Base-by-base conservation (phyloP, 1,140 invertebrate species). In the Rhynchophorus ferrugineus region DNA sequence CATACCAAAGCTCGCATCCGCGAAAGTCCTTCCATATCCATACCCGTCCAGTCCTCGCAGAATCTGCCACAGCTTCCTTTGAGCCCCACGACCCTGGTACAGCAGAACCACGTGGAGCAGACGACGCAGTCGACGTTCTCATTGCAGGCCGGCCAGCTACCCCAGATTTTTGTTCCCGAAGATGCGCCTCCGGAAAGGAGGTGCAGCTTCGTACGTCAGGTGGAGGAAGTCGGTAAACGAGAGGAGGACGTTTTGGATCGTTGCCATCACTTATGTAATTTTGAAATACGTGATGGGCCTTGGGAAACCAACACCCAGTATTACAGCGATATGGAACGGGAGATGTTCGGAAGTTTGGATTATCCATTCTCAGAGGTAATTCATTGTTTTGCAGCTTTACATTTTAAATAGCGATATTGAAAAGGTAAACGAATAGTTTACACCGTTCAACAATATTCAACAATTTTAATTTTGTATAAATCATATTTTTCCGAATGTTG, bases 291-390 rank as follows among this genome's bases (percentile, higher is more conserved):
- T 47, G 68, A 69, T 24, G 63, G 60, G 46, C 48, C 56, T 21
- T 68, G 67, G 66, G 61, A 68, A 17, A 59, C 61, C 21, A 49
- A 61, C 7, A 62, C 57, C 22, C 59, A 53, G 36, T 64, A 57
- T 38, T 69, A 67, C 48, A 58, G 58, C 36, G 66, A 68, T 20
- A 62, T 60, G 34, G 62, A 67, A 11, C 58, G 51, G 43, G 57
- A 60, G 9, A 45, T 62, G 13, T 67, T 65, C 46, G 68, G 68
- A 14, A 70, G 68, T 58, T 52, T 67, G 57, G 68, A 70, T 43
- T 70, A 69, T 60, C 68, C 68, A 5, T 70, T 70, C 56, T 69
- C 67, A 36, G 68, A 70, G 68, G 68, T 70, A 50, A 49, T 17
- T 9, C 16, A 11, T 18, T 21, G 11, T n/a, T 39, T 39, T 16